Conservation (phyloP, 2,797 vertebrate genomes). For the Benthosema pterotum region DNA sequence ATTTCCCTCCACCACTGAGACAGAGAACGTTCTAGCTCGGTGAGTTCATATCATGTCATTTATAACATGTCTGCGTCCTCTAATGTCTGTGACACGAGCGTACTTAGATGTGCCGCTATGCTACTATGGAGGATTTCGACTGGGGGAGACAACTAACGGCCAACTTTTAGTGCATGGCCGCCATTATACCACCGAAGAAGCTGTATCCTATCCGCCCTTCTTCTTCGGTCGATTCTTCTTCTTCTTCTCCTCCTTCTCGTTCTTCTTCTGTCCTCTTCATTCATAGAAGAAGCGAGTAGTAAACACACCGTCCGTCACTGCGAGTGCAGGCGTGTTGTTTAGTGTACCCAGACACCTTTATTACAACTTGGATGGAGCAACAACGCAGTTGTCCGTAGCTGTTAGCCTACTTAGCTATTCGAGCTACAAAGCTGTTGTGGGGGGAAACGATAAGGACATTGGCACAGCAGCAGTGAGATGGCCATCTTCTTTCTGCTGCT, state of each 20-base stretch:
- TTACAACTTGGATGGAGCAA: not conserved
- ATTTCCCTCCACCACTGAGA: constrained; percentile 45
- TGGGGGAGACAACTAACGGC: constrained; percentile 79
- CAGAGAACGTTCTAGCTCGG: constrained; percentile 54
- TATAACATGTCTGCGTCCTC: constrained; percentile 23
- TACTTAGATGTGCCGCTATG: too few relatives aligned
- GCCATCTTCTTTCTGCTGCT: constrained; percentile 44
- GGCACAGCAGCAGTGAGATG: constrained; percentile 55
- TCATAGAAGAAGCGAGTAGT: constrained; percentile 51
- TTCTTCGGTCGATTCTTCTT: constrained; percentile 69
- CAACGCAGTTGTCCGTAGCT: not conserved
- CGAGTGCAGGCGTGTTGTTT: constrained; percentile 45
- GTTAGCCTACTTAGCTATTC: constrained; percentile 29
- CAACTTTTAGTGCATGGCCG: constrained; percentile 69
- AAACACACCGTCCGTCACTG: constrained; percentile 57
- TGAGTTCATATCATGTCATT: constrained; percentile 56
- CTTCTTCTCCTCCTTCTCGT: constrained; percentile 47
- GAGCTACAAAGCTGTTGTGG: constrained; percentile 22
- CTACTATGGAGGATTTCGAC: constrained; percentile 66
- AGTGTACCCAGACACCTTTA: constrained; percentile 19
- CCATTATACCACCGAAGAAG: constrained; percentile 88
- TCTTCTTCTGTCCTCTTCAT: constrained; percentile 64
- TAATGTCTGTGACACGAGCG: too few relatives aligned
- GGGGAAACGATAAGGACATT: constrained; percentile 45
- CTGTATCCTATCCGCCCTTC: constrained; percentile 74